These are phyloP conservation scores for Eilema depressum DNA, from an alignment of 2,888 invertebrate species.

Conservation along the genomic window DNA sequence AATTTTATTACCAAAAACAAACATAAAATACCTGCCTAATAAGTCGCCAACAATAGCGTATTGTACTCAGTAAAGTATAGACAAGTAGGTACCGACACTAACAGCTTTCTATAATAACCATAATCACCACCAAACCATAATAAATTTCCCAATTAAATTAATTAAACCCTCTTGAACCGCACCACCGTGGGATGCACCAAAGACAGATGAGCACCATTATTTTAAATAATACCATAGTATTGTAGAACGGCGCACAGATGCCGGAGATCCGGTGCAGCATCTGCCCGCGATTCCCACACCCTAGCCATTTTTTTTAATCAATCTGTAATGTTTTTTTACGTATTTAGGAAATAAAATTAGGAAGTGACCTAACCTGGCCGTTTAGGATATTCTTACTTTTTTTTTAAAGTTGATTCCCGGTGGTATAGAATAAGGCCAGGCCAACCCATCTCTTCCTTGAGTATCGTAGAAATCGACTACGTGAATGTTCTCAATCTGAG, in stretches of 20 bases:
- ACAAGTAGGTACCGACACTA: background rate
- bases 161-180: conserved; percentile 34
- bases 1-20: background rate
- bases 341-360: conserved; percentile 30
- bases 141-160: conserved; percentile 47
- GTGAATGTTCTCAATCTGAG: too few relatives aligned
- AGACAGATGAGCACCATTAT: conserved; percentile 57
- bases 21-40: background rate
- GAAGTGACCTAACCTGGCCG: background rate
- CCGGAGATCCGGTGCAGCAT: conserved; percentile 68
- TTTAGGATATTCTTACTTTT: background rate
- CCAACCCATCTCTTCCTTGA: too few relatives aligned
- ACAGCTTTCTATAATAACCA: background rate
- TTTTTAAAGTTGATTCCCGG: too few relatives aligned
- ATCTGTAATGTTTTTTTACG: conserved; percentile 22
- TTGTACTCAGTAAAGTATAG: background rate
- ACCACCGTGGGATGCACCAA: conserved; percentile 39
- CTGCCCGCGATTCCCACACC: conserved; percentile 80
- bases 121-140: conserved; percentile 23
- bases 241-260: conserved; percentile 58
- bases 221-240: conserved; percentile 32
- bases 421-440: too few relatives aligned
- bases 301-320: conserved; percentile 57
- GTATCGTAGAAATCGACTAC: too few relatives aligned
- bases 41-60: background rate